phyloP scores from a whole-genome alignment of 2,797 vertebrate species.

The Lemur catta region DNA sequence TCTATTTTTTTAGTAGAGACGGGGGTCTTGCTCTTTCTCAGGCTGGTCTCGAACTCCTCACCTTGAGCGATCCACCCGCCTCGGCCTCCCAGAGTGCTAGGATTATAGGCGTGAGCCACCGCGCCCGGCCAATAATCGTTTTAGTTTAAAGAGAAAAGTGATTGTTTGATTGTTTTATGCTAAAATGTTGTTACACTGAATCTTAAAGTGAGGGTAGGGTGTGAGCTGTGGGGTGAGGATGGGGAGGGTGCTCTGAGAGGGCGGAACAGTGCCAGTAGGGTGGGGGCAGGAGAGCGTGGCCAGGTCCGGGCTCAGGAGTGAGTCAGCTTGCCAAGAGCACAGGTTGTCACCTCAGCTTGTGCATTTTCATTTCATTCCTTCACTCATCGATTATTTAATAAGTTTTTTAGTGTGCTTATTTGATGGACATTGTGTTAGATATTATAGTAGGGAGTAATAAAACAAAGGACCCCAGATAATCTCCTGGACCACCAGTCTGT shows the following conservation, averaged over 20 bases:
- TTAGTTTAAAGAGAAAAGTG: neutral
- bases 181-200: neutral
- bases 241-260: fast-evolving
- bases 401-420: neutral
- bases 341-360: neutral
- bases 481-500: neutral
- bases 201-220: fast-evolving
- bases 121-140: neutral
- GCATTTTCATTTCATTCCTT: neutral
- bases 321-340: neutral
- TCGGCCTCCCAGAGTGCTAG: too few species aligned
- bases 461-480: too few species aligned
- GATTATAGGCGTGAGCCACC: too few species aligned
- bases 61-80: too few species aligned
- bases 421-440: too few species aligned
- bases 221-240: too few species aligned
- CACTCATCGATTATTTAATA: neutral
- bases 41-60: too few species aligned
- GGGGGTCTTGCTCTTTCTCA: too few species aligned
- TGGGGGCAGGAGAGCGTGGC: neutral
- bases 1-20: too few species aligned
- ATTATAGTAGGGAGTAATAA: neutral
- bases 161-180: neutral
- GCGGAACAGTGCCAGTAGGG: neutral
- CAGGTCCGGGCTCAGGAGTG: neutral